A percentile compares a stretch with the other conserved stretches of the same genome.
Evolutionary conservation across 1,140 invertebrate species (phyloP).

Genomic region (Penaeus chinensis): DNA sequence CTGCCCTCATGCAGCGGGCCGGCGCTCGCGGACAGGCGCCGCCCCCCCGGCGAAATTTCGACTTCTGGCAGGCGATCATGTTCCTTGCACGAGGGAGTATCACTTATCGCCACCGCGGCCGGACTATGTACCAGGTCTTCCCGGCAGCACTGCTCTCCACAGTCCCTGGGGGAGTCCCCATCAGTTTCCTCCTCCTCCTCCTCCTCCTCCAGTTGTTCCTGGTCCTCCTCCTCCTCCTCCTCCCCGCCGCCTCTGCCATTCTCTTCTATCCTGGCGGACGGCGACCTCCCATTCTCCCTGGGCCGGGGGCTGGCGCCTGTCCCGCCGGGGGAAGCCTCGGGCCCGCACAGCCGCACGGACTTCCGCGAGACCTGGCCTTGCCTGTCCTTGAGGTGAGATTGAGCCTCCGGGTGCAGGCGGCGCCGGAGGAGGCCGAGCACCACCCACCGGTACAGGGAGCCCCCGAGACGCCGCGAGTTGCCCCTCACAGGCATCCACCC

Average conservation of each 20-base stretch:
- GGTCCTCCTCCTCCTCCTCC: slow-evolving; percentile 9
- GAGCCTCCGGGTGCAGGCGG: slow-evolving; percentile 30
- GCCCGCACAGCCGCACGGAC: neutral
- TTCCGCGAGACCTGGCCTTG: slow-evolving; percentile 4
- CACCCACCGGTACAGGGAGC: slow-evolving; percentile 52
- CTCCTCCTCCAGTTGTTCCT: slow-evolving; percentile 6
- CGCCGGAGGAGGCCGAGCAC: slow-evolving; percentile 46
- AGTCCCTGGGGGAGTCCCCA: neutral
- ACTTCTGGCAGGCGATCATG: too few species aligned
- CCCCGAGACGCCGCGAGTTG: slow-evolving; percentile 52
- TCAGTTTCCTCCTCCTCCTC: slow-evolving; percentile 10
- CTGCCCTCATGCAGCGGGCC: too few species aligned
- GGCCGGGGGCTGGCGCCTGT: neutral
- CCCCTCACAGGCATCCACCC: slow-evolving; percentile 55
- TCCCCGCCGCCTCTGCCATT: slow-evolving; percentile 29
- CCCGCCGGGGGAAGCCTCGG: slow-evolving; percentile 6
- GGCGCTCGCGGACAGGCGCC: too few species aligned
- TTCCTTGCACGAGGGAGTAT: too few species aligned
- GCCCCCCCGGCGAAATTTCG: too few species aligned
- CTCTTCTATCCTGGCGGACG: neutral
- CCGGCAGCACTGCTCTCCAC: neutral
- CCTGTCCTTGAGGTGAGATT: neutral
- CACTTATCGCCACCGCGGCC: neutral
- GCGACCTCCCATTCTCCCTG: slow-evolving; percentile 27
- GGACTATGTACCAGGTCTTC: neutral